These are phyloP conservation scores for Psylliodes chrysocephalus DNA, from an alignment of 2,888 invertebrate genomes.

Conservation along the genomic window DNA sequence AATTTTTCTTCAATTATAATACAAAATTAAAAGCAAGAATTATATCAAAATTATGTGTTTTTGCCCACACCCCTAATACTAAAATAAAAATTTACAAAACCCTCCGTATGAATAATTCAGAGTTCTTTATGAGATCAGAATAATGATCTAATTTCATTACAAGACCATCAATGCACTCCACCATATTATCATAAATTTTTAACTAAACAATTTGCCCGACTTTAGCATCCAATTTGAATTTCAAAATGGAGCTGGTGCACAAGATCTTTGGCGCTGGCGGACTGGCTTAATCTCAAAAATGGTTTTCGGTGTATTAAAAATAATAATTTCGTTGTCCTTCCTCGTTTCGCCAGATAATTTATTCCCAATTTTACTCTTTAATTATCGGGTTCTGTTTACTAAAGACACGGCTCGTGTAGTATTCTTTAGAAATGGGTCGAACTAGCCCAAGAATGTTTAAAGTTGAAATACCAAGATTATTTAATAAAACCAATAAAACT, in stretches of 20 bases:
- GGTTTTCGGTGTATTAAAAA: constrained; percentile 24
- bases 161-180: constrained; percentile 31
- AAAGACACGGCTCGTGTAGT: background rate
- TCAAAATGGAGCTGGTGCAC: constrained; percentile 21
- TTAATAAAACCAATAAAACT: too few relatives aligned
- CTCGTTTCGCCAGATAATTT: constrained; percentile 17
- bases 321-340: constrained; percentile 16
- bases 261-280: constrained; percentile 20
- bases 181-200: constrained; percentile 33
- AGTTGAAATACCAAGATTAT: too few relatives aligned
- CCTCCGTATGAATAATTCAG: constrained; percentile 19
- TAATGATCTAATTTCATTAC: constrained; percentile 34
- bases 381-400: constrained; percentile 12
- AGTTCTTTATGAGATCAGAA: constrained; percentile 24
- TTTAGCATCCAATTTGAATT: constrained; percentile 14
- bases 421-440: background rate
- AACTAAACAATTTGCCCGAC: constrained; percentile 29
- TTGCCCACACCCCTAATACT: background rate
- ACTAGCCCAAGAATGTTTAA: constrained; percentile 5
- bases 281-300: constrained; percentile 9
- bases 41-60: too few relatives aligned
- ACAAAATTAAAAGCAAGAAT: too few relatives aligned
- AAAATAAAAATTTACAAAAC: background rate
- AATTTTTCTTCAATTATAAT: too few relatives aligned
- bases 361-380: constrained; percentile 25